Base-by-base conservation (phyloP, 1,140 invertebrate species). In the Xylocopa sonorina region DNA sequence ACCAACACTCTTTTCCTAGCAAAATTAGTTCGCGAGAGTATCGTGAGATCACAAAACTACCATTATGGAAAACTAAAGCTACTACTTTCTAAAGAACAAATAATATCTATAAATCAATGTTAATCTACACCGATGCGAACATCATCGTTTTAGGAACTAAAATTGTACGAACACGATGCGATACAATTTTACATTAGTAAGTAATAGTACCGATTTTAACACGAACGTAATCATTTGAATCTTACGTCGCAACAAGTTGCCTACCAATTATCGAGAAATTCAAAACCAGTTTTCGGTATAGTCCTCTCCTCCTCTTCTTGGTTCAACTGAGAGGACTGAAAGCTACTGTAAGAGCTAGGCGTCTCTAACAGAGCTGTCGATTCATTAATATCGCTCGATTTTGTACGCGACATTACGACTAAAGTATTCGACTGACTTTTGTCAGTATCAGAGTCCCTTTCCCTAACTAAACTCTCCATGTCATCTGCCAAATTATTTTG, bases 201-300 rank as follows among this genome's bases (percentile, higher is more conserved):
- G 0, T 78, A n/a, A 32, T 64, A 41, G 34, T 64, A 41, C 10
- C n/a, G 46, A 14, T 6, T 38, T 27, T 32, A 68, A 57, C 1
- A 4, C 24, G 43, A 66, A 66, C 1, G 6, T 53, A 46, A 62
- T 62, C 74, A 16, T 50, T n/a, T 34, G 1, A n/a, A 73, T 34
- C 14, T 5, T n/a, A 16, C 27, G 10, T 18, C 32, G 18, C 29
- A 74, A 62, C 48, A n/a, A n/a, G n/a, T 34, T 16, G 58, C 78
- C 91, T 95, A 95, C 95, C 95, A 95, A 87, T 95, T 96, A 90
- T 96, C 96, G 68, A 96, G 92, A 89, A 96, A 96, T 87, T 96
- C 95, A 81, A 95, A 95, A 51, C 96, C 96, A 80, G 95, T 96
- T 92, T 96, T 96, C 90, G 95, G 95, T 83, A 95, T 93, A 68